phyloP scores from a whole-genome alignment of 1,140 invertebrate genomes.

The Drosophila ogumai region DNA sequence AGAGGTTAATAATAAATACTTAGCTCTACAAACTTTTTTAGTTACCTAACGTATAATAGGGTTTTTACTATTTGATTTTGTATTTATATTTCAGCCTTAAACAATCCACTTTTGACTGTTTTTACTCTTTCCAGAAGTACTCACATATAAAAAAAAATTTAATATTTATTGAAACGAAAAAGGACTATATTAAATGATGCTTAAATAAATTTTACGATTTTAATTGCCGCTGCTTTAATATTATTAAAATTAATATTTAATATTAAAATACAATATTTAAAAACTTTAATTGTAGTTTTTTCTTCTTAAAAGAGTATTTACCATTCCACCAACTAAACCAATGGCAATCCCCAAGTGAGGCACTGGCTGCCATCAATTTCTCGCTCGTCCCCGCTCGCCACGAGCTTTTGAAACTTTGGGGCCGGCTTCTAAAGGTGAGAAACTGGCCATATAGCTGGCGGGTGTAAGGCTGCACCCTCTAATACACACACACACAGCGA shows the following conservation, averaged over 20 bases:
- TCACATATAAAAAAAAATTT: too few relatives aligned
- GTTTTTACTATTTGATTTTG: too few relatives aligned
- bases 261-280: neutral
- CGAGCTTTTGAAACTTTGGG: constrained; percentile 58
- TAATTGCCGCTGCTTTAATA: too few relatives aligned
- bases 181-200: too few relatives aligned
- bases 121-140: too few relatives aligned
- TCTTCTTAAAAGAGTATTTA: constrained; percentile 24
- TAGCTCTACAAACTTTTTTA: too few relatives aligned
- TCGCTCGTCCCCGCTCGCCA: constrained; percentile 47
- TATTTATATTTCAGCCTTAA: too few relatives aligned
- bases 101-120: too few relatives aligned
- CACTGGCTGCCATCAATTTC: constrained; percentile 61
- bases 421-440: constrained; percentile 78
- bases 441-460: constrained; percentile 78
- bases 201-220: too few relatives aligned
- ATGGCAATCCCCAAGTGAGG: constrained; percentile 1
- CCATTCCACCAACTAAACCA: neutral
- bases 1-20: neutral
- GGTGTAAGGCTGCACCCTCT: constrained; percentile 68
- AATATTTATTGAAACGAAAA: too few relatives aligned
- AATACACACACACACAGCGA: constrained; percentile 40
- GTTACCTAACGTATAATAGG: too few relatives aligned
- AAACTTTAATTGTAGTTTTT: neutral
- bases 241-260: neutral